A percentile compares a stretch with the other conserved stretches of the same genome.
phyloP scores from a whole-genome alignment of 2,113 vertebrate genomes.

The Pongo pygmaeus region DNA sequence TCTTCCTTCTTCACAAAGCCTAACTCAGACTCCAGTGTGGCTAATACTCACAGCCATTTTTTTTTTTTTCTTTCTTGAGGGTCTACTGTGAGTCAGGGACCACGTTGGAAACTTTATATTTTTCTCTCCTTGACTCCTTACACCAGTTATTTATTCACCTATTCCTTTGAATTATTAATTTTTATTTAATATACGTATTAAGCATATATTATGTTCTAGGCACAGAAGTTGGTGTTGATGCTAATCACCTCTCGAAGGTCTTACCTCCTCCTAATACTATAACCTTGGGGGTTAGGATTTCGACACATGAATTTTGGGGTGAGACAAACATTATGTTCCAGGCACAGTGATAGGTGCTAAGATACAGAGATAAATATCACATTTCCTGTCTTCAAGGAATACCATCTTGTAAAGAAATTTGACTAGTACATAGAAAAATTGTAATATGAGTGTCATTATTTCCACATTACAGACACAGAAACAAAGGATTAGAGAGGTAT shows the following conservation, averaged over 20 bases:
- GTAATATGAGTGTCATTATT: neutral
- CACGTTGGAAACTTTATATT: neutral
- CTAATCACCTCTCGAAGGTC: neutral
- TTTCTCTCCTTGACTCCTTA: neutral
- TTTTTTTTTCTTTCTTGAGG: neutral
- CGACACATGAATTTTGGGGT: neutral
- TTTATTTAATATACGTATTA: neutral
- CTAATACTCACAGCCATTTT: neutral
- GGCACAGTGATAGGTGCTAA: neutral
- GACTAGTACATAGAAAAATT: neutral
- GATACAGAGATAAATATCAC: neutral
- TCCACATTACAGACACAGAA: neutral
- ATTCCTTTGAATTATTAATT: conserved; percentile 1
- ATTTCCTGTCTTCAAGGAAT: neutral
- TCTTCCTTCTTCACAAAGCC: neutral
- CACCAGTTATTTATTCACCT: neutral
- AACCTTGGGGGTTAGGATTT: neutral
- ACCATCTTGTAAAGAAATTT: neutral
- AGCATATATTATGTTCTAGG: neutral
- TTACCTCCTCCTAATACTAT: neutral
- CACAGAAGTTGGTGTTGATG: neutral
- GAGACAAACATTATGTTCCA: neutral
- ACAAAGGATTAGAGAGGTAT: neutral
- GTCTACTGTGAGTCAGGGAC: neutral
- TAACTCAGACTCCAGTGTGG: neutral